A percentile compares a stretch with the other conserved stretches of the same genome.
These are phyloP conservation scores for Ochropacha duplaris DNA, from an alignment of 2,888 invertebrate species.

Conservation along the genomic window DNA sequence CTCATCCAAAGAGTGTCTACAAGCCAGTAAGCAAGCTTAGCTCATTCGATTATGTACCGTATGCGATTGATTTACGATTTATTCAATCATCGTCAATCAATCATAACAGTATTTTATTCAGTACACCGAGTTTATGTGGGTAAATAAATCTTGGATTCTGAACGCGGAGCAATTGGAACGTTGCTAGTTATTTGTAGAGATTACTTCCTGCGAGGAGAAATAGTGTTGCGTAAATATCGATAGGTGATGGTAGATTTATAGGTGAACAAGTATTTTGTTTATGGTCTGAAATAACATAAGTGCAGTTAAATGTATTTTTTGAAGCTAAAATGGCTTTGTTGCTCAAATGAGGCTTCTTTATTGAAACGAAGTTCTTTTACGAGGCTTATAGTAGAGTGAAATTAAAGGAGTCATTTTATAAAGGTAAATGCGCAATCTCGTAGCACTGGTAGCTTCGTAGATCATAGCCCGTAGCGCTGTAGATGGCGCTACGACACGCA, in stretches of 20 bases:
- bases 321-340: too few species aligned
- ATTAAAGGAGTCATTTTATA: too few species aligned
- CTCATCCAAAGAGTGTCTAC: not conserved
- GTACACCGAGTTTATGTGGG: not conserved
- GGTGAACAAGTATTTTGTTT: too few species aligned
- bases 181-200: not conserved
- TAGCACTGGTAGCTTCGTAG: too few species aligned
- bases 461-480: too few species aligned
- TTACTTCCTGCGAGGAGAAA: not conserved
- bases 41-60: not conserved
- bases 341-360: too few species aligned
- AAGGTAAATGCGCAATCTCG: too few species aligned
- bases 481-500: too few species aligned
- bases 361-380: too few species aligned
- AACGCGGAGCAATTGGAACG: not conserved
- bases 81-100: slow-evolving; percentile 1
- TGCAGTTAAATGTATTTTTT: too few species aligned
- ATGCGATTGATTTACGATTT: not conserved
- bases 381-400: too few species aligned
- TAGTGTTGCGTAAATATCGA: not conserved
- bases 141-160: not conserved
- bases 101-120: not conserved
- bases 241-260: not conserved
- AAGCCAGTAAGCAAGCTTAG: not conserved
- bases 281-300: too few species aligned